Base-by-base conservation (phyloP, 2,113 vertebrate species). In the Craseonycteris thonglongyai region DNA sequence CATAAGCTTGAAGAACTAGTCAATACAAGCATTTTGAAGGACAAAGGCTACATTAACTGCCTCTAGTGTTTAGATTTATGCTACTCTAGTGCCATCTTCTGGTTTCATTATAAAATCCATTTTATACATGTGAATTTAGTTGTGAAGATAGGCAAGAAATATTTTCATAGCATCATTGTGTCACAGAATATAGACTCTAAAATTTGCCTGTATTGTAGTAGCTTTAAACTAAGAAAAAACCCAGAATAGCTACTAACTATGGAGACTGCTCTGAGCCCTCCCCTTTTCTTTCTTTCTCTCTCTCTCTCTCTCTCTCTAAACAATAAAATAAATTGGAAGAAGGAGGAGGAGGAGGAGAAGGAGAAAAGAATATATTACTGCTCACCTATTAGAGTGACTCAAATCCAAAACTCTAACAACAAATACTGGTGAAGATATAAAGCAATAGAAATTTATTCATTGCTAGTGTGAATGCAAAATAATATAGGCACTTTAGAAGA, bases 81-180 rank as follows among this genome's bases (percentile, higher is more conserved):
- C 65, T 69, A 91, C 93, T 95, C 96, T 97, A 74, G 42, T 94
- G 94, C 96, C 96, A 97, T 85, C 96, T 97, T 95, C 94, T 97
- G 97, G 96, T 68, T 84, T 91, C 47, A 72, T 59, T 84, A 47
- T 33, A 81, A 95, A 92, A 51, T 54, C 42, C 83, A 95, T 51
- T 91, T 94, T 54, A 35, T 66, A 49, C 38, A 81, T 76, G 54
- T 95, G 40, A 28, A 24, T 63, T 76, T 82, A 66, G 28, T 19
- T 86, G 26, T n/a, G 42, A 58, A 88, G 6, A n/a, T 3, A 89
- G n/a, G 30, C 3, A 2, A 90, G 35, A 83, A 79, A 54, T 51
- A 71, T 40, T 65, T 68, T 91, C 63, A 54, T 16, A 69, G n/a
- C 38, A 40, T 59, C 75, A 15, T 58, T 58, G 10, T 38, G 40